Base-by-base conservation (phyloP, 2,113 vertebrate species). In the Bos taurus region DNA sequence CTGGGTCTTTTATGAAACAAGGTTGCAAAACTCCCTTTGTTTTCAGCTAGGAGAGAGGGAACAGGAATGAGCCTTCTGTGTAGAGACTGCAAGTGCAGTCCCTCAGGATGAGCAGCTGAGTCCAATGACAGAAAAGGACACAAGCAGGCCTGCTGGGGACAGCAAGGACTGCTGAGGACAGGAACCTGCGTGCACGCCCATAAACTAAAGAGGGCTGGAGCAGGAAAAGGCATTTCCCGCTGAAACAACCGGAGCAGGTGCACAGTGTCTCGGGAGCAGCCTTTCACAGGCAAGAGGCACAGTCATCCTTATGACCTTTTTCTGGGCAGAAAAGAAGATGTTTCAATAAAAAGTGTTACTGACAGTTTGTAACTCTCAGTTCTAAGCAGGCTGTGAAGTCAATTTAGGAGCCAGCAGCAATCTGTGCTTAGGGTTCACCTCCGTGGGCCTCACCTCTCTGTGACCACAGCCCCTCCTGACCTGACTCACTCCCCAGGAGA, bases 51-150 rank as follows among this genome's bases (percentile, higher is more conserved):
- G 15, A 77, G 14, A 33, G n/a, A 59, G 0, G 33, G 28, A 59
- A 1, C 1, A 12, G 40, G 67, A 56, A 28, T 4, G 9, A 87
- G 33, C 17, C 19, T 62, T 16, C 21, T 0, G 2, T 5, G 23
- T 3, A n/a, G 30, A 23, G 8, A 46, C 26, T 33, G 1, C 2
- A 9, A 19, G 26, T 1, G 8, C 60, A 7, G 6, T 3, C 33
- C 17, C 12, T 52, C 2, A 52, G 43, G 82, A 52, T 14, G 78
- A 54, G 43, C 26, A 30, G 85, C 40, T 11, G 54, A 13, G 4
- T 15, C 78, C 14, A 16, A 17, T 0, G 40, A 30, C 56, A 40
- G 23, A 23, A 46, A 50, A 60, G 7, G 56, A 43, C 59, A 88
- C 28, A 0, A 1, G 33, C 13, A 3, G 40, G 40, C 10, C 12